Base-by-base conservation (phyloP, 1,140 invertebrate genomes). In the Ips typographus region DNA sequence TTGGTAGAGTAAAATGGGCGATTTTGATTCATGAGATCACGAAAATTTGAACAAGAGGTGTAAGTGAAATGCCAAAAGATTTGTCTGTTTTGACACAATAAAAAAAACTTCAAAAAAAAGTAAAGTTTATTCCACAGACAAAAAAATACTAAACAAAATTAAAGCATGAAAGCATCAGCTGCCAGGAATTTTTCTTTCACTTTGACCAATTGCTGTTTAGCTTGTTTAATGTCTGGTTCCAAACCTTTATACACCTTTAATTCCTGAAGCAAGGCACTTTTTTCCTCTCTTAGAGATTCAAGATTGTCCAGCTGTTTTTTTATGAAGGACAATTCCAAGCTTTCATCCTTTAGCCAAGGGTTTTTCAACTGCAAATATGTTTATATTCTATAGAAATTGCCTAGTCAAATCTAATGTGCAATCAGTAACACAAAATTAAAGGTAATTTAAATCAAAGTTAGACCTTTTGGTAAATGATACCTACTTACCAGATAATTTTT, bases 331-430 rank as follows among this genome's bases (percentile, higher is more conserved):
- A 77, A 63, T 67, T 74, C 72, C 6, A 72, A 74, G 6, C 75
- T 62, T n/a, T 62, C 53, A 71, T 76, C 62, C 36, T 72, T 76
- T 47, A 79, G 63, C 76, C 76, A 79, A 1, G 76, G 76, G 68
- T 79, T 73, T 59, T 78, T 76, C 68, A 75, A 75, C 77, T 78
- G 57, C 22, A 74, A 74, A 69, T 42, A 68, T 38, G 22, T 22
- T 22, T 22, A 22, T 22, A 22, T 55, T 7, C 7, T 44, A 39
- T 8, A 22, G 41, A 56, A n/a, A 51, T 49, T 51, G 6, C 39
- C 56, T 58, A n/a, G 56, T 58, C 7, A 36, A 37, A n/a, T 7
- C 6, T 51, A 8, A 4, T 65, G 42, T 4, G 47, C 41, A 4
- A 49, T 42, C 49, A 58, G 63, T 58, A 8, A 7, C 51, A 37